A percentile compares a stretch with the other conserved stretches of the same genome.
Evolutionary conservation across 2,888 invertebrate genomes (phyloP).

Genomic region (Gari tellinella): DNA sequence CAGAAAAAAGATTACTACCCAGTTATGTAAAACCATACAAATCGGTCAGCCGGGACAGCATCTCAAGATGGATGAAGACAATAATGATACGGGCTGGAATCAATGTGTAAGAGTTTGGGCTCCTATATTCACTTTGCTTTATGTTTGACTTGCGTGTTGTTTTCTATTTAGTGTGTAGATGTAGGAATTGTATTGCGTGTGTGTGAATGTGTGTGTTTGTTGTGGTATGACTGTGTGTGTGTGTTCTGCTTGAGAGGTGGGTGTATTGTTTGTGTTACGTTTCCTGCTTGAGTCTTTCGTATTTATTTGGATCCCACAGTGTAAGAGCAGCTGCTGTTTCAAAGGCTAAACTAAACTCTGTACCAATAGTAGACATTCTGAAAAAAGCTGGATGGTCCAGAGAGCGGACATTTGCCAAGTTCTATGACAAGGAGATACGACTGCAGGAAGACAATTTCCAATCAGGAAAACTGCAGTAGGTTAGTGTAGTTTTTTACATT

Average conservation of each 20-base stretch:
- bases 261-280: too few relatives aligned
- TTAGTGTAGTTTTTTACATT: too few relatives aligned
- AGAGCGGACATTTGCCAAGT: constrained; percentile 16
- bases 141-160: too few relatives aligned
- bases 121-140: too few relatives aligned
- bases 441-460: background rate
- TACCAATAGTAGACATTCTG: constrained; percentile 16
- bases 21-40: constrained; percentile 24
- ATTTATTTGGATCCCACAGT: constrained; percentile 32
- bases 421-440: constrained; percentile 9
- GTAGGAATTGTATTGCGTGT: too few relatives aligned
- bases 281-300: too few relatives aligned
- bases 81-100: constrained; percentile 40
- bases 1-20: constrained; percentile 4
- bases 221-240: too few relatives aligned
- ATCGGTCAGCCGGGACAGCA: constrained; percentile 41
- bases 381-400: constrained; percentile 23
- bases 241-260: too few relatives aligned
- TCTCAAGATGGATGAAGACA: constrained; percentile 53
- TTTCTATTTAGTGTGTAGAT: too few relatives aligned
- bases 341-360: constrained; percentile 10
- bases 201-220: too few relatives aligned
- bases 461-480: too few relatives aligned
- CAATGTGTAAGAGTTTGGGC: too few relatives aligned
- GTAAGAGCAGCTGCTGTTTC: constrained; percentile 18